Evolutionary conservation across 1,140 invertebrate species (phyloP).

Genomic region (Campoletis sonorensis): DNA sequence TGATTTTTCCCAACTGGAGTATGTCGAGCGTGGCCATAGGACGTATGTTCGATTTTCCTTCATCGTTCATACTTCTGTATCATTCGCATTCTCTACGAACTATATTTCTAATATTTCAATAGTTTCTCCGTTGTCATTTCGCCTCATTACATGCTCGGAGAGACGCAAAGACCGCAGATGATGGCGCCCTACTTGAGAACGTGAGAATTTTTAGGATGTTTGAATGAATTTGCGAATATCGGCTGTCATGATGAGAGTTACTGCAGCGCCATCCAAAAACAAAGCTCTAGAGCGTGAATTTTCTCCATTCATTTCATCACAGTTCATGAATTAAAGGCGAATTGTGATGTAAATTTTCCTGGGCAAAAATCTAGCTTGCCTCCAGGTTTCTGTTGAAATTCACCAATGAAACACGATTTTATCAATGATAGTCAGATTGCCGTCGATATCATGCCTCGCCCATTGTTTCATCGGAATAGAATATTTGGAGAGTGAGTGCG

Average conservation of each 20-base stretch:
- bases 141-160: background rate
- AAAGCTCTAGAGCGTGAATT: background rate
- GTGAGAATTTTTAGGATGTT: background rate
- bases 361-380: background rate
- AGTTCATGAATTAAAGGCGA: too few species aligned
- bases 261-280: background rate
- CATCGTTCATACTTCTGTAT: background rate
- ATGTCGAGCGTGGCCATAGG: conserved; percentile 23
- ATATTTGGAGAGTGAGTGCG: background rate
- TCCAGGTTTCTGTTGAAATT: background rate
- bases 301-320: background rate
- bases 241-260: background rate
- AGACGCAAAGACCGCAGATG: background rate
- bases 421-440: background rate
- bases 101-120: background rate
- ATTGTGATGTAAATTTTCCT: too few species aligned
- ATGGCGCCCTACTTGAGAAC: background rate
- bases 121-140: background rate
- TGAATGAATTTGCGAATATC: background rate
- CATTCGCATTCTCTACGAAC: background rate
- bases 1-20: conserved; percentile 33
- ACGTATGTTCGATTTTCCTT: background rate
- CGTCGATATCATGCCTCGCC: too few species aligned
- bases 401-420: background rate
- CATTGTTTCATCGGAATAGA: background rate